phyloP scores from a whole-genome alignment of 2,888 invertebrate species.

The Tolmerus cingulatus region DNA sequence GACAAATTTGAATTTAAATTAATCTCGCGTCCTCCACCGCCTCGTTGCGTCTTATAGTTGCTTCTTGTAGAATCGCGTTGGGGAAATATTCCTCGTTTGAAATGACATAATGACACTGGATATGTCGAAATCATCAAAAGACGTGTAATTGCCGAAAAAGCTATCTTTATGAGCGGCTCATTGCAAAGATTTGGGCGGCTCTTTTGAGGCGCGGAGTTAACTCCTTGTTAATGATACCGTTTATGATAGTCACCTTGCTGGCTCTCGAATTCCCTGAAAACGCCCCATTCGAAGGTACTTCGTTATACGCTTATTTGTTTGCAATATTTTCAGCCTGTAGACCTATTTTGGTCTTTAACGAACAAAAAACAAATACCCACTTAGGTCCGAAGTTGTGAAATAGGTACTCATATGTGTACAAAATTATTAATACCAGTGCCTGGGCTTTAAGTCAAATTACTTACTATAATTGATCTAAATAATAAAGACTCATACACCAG shows the following conservation, averaged over 20 bases:
- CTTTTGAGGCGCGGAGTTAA: background rate
- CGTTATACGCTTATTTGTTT: background rate
- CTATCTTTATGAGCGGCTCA: conserved; percentile 7
- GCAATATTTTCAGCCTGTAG: background rate
- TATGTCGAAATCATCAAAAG: background rate
- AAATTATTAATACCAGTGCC: too few relatives aligned
- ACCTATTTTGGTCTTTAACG: background rate
- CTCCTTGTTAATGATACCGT: background rate
- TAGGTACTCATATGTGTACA: too few relatives aligned
- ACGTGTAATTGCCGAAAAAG: background rate
- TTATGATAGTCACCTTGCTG: background rate
- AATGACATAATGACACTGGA: background rate
- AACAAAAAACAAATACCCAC: too few relatives aligned
- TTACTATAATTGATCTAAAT: too few relatives aligned
- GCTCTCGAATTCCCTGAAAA: background rate
- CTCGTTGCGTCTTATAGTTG: background rate
- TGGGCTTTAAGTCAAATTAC: too few relatives aligned
- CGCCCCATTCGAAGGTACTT: background rate
- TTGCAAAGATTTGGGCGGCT: background rate
- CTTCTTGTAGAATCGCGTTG: background rate
- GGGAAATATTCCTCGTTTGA: background rate
- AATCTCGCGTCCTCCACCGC: background rate
- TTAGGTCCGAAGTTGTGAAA: background rate
- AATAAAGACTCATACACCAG: too few relatives aligned
- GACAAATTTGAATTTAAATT: conserved; percentile 28